Evolutionary conservation across 2,797 vertebrate genomes (phyloP).

Genomic region (Heteromormyrus szaboi): DNA sequence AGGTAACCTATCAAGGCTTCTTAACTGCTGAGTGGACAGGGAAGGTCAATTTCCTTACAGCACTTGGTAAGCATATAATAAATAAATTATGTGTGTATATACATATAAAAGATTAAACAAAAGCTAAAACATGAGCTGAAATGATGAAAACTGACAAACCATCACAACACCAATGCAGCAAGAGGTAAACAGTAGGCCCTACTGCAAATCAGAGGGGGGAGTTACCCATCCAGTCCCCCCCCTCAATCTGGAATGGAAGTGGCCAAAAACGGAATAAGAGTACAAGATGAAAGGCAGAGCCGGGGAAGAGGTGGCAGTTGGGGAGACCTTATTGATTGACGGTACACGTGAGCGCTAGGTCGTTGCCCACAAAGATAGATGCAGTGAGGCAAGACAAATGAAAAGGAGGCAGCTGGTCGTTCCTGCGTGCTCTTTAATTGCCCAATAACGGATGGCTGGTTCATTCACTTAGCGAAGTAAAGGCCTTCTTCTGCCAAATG

Average conservation of each 20-base stretch:
- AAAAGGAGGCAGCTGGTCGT: not conserved
- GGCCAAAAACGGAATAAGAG: not conserved
- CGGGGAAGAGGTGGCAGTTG: not conserved
- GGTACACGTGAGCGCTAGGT: not conserved
- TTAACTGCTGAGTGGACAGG: not conserved
- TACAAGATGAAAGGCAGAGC: not conserved
- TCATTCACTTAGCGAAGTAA: not conserved
- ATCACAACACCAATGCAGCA: not conserved
- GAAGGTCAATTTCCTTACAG: not conserved
- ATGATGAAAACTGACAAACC: not conserved
- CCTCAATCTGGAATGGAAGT: not conserved
- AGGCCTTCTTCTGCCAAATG: slow-evolving; percentile 9
- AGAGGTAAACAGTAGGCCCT: not conserved
- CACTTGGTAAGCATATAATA: not conserved
- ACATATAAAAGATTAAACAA: not conserved
- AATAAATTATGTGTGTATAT: not conserved
- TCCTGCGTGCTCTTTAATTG: not conserved
- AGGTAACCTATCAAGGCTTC: not conserved
- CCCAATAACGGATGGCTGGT: slow-evolving; percentile 5
- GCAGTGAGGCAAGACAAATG: not conserved
- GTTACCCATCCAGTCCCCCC: not conserved
- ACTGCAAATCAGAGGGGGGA: not conserved
- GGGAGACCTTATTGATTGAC: not conserved
- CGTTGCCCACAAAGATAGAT: not conserved
- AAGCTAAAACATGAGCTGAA: not conserved